phyloP scores from a whole-genome alignment of 2,113 vertebrate species.

The Scopus umbretta region DNA sequence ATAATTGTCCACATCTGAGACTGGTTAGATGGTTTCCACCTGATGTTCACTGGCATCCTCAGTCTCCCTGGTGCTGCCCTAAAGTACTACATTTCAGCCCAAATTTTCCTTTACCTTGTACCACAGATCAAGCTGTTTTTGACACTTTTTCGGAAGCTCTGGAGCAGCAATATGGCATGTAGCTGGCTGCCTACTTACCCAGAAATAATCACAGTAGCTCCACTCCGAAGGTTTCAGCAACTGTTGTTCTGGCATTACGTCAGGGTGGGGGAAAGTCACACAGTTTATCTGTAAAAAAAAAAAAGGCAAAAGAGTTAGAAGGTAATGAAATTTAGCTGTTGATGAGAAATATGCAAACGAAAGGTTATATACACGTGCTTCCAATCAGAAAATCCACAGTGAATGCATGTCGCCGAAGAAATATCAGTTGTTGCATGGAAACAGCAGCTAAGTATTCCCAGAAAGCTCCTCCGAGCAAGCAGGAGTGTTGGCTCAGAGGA shows the following conservation, averaged over 20 bases:
- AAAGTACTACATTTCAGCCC: background rate
- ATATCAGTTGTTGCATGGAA: constrained; percentile 26
- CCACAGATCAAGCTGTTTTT: constrained; percentile 9
- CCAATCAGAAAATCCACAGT: background rate
- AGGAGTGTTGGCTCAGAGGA: background rate
- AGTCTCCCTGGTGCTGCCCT: background rate
- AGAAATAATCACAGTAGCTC: constrained; percentile 99
- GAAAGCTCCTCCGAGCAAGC: background rate
- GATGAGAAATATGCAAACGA: background rate
- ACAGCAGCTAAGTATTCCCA: constrained; percentile 13
- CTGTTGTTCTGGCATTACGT: constrained; percentile 88
- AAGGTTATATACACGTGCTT: background rate
- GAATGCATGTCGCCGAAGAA: background rate
- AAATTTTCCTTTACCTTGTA: background rate
- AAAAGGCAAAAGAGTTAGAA: background rate
- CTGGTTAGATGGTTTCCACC: background rate
- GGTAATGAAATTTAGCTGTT: background rate
- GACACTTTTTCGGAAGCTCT: background rate
- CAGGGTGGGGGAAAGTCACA: constrained; percentile 90
- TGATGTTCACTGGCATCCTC: background rate
- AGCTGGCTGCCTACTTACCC: constrained; percentile 80
- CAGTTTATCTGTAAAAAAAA: constrained; percentile 84
- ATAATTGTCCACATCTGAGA: background rate
- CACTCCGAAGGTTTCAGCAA: constrained; percentile 94
- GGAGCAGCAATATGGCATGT: constrained; percentile 28